Percentiles rank a stretch among this genome's conserved stretches.
phyloP scores from a whole-genome alignment of 2,797 vertebrate species.

The Sebastes minor region DNA sequence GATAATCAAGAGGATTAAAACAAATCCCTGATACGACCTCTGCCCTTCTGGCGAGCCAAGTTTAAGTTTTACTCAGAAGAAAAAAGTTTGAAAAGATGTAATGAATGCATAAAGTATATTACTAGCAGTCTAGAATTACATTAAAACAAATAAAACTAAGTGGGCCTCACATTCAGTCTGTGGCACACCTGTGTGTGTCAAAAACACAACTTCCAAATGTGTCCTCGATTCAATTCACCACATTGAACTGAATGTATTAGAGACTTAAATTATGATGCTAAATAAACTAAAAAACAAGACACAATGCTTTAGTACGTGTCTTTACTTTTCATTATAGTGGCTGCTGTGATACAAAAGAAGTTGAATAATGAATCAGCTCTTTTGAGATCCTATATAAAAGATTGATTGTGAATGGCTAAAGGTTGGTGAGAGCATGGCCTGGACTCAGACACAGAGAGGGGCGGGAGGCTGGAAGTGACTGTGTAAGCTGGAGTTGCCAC shows the following conservation, averaged over 20 bases:
- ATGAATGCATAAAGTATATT: not conserved
- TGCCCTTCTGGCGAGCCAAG: not conserved
- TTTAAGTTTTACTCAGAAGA: not conserved
- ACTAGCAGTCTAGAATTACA: not conserved
- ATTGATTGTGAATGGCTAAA: not conserved
- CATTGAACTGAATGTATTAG: not conserved
- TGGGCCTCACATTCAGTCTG: not conserved
- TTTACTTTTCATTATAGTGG: not conserved
- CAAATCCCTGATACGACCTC: not conserved
- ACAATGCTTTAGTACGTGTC: not conserved
- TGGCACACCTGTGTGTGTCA: not conserved
- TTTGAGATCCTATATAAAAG: not conserved
- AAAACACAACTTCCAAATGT: not conserved
- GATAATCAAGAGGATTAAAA: slow-evolving; percentile 11
- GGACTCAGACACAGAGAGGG: not conserved
- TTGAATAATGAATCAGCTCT: not conserved
- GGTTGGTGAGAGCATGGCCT: not conserved
- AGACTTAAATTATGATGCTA: not conserved
- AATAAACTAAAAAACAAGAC: not conserved
- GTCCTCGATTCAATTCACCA: not conserved
- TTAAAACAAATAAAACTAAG: slow-evolving; percentile 1
- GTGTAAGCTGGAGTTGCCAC: slow-evolving; percentile 55
- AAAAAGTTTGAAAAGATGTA: not conserved
- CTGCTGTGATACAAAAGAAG: not conserved
- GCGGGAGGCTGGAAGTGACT: slow-evolving; percentile 37